Conservation (phyloP, 2,888 invertebrate species). For the Drosophila prostipennis region DNA sequence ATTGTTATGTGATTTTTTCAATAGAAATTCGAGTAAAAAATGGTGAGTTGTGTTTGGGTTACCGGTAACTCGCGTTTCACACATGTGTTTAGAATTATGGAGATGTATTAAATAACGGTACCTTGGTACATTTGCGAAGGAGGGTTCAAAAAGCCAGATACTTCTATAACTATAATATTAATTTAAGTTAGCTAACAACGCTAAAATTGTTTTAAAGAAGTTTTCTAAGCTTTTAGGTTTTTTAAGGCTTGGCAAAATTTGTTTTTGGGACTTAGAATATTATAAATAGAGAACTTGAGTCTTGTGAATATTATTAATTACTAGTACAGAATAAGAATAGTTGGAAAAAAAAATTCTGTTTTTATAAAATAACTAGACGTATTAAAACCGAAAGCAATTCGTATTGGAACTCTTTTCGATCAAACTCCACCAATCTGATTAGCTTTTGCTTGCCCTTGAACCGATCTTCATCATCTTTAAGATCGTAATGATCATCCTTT, state of each 20-base stretch:
- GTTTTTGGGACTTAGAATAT: no score
- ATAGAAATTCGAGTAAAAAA: background rate
- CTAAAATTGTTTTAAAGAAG: no score
- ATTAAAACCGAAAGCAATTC: background rate
- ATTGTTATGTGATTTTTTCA: slow-evolving; percentile 16
- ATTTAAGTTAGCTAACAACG: background rate
- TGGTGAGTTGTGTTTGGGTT: background rate
- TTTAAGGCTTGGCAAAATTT: no score
- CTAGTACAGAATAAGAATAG: no score
- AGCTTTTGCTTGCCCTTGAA: slow-evolving; percentile 22
- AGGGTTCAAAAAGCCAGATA: background rate
- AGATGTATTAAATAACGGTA: slow-evolving; percentile 7
- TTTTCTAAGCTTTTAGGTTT: no score
- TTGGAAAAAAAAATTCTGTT: no score
- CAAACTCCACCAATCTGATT: slow-evolving; percentile 9
- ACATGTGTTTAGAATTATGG: slow-evolving; percentile 2
- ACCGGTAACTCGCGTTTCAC: background rate
- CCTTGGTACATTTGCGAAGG: background rate
- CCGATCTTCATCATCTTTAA: background rate
- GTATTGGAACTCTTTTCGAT: background rate
- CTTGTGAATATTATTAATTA: no score
- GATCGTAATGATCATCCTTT: slow-evolving; percentile 11
- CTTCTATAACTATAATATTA: background rate
- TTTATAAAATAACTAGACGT: no score
- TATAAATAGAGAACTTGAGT: no score